Conservation (phyloP, 1,140 invertebrate species). For the Planococcus citri region DNA sequence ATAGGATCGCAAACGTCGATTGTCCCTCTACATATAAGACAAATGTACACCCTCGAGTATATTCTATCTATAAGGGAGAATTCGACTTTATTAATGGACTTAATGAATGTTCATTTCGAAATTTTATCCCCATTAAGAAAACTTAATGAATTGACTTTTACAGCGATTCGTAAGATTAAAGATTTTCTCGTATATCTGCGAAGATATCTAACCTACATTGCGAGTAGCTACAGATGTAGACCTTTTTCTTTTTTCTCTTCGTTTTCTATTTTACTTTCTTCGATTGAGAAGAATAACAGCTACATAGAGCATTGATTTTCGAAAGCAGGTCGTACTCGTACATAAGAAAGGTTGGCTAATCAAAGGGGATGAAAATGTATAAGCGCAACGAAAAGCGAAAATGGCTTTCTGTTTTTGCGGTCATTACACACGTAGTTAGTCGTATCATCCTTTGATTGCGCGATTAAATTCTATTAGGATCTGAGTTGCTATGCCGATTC, state of each 20-base stretch:
- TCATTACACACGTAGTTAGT: constrained; percentile 17
- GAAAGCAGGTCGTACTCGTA: too few species aligned
- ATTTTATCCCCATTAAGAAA: constrained; percentile 3
- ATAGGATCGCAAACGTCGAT: too few species aligned
- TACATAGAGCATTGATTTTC: too few species aligned
- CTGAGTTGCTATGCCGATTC: background rate
- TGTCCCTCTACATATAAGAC: background rate
- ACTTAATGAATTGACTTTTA: background rate
- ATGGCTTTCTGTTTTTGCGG: constrained; percentile 15
- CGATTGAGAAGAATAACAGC: too few species aligned
- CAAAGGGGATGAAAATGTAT: background rate
- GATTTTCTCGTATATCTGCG: too few species aligned
- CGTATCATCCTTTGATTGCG: constrained; percentile 15
- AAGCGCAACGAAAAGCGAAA: constrained; percentile 4
- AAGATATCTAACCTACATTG: too few species aligned
- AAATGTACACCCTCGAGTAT: constrained; percentile 2
- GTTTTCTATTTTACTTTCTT: too few species aligned
- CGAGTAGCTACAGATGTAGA: too few species aligned
- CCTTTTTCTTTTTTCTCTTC: too few species aligned
- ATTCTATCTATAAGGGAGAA: background rate
- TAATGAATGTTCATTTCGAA: constrained; percentile 1
- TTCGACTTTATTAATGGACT: constrained; percentile 1
- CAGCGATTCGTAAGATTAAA: background rate
- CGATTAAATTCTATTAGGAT: constrained; percentile 16
- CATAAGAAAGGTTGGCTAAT: background rate